phyloP scores from a whole-genome alignment of 2,113 vertebrate genomes.

The Heterochromis multidens region DNA sequence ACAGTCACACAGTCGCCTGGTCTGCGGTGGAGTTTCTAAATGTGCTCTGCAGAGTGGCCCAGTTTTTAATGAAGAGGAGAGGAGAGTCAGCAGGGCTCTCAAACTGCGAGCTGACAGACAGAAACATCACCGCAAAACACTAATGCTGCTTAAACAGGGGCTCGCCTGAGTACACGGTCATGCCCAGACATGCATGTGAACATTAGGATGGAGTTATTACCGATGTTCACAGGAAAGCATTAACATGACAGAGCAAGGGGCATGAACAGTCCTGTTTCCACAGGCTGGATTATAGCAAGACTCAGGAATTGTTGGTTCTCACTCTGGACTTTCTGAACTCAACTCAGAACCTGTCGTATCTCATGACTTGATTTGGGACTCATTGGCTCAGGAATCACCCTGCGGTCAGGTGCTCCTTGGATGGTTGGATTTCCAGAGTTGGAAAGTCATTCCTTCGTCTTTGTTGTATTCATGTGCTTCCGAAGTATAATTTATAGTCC shows the following conservation, averaged over 20 bases:
- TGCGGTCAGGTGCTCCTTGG: too few species aligned
- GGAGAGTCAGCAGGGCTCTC: constrained; percentile 5
- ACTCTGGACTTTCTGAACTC: neutral
- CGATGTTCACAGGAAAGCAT: neutral
- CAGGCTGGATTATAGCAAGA: neutral
- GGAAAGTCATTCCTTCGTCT: neutral
- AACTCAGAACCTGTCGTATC: neutral
- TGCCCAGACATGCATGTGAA: neutral
- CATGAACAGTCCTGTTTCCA: neutral
- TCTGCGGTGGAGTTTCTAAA: constrained; percentile 43
- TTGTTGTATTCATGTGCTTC: neutral
- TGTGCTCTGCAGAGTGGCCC: constrained; percentile 38
- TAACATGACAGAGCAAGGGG: neutral
- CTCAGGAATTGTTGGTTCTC: neutral
- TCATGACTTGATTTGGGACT: neutral
- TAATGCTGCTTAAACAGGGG: neutral
- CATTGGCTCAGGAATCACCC: too few species aligned
- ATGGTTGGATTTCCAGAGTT: neutral
- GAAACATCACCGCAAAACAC: constrained; percentile 21
- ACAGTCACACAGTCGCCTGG: constrained; percentile 61
- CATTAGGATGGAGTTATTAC: neutral
- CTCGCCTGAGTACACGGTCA: neutral
- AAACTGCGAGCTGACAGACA: constrained; percentile 6
- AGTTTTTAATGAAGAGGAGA: constrained; percentile 40
- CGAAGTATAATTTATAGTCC: neutral